phyloP scores from a whole-genome alignment of 2,888 invertebrate species.

The Frankliniella intonsa region DNA sequence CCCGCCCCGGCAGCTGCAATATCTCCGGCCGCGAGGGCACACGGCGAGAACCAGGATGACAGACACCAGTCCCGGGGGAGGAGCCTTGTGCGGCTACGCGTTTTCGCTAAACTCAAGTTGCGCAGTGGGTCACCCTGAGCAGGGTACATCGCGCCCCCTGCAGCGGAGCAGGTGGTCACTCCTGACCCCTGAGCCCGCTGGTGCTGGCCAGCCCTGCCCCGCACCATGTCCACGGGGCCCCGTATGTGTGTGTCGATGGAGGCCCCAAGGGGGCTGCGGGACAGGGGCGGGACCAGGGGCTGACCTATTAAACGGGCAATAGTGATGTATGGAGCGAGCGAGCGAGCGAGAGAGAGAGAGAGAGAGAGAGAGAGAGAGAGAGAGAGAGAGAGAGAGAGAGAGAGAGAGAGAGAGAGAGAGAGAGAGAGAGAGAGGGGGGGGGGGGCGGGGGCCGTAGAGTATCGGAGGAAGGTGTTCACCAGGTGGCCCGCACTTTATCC shows the following conservation, averaged over 20 bases:
- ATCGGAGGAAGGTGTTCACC: neutral
- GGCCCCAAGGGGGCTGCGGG: neutral
- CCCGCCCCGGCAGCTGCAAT: neutral
- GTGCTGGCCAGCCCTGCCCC: neutral
- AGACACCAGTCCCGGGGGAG: too few species aligned
- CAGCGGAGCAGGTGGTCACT: too few species aligned
- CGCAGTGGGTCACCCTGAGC: too few species aligned
- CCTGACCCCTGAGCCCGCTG: too few species aligned
- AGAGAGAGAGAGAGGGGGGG: constrained; percentile 3
- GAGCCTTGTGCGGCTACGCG: too few species aligned
- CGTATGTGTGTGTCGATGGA: neutral
- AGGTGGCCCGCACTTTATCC: too few species aligned
- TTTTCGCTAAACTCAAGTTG: too few species aligned
- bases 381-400: neutral
- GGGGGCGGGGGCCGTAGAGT: neutral
- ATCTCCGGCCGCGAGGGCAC: neutral
- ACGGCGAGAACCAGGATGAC: neutral
- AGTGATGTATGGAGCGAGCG: neutral
- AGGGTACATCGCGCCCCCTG: too few species aligned
- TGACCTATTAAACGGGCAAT: constrained; percentile 14
- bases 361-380: constrained; percentile 8
- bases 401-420: neutral
- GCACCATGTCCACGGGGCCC: neutral
- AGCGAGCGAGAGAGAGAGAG: too few species aligned
- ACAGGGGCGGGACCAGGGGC: neutral